phyloP scores from a whole-genome alignment of 2,113 vertebrate genomes.

The Lepisosteus oculatus region DNA sequence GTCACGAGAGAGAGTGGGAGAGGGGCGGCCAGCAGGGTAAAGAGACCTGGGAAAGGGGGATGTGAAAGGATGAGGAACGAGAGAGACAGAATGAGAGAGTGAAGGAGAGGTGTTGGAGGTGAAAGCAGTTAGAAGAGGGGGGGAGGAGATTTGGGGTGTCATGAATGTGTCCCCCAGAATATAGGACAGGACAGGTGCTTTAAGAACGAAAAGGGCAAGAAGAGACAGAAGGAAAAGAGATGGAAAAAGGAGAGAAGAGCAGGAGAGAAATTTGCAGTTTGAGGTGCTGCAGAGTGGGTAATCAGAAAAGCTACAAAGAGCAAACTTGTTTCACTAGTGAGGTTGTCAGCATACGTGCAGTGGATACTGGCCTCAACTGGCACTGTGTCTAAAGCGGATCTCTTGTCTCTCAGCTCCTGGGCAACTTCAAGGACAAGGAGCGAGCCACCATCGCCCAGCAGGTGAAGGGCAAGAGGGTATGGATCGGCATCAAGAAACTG shows the following conservation, averaged over 20 bases:
- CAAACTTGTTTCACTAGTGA: neutral
- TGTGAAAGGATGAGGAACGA: neutral
- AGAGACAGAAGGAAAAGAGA: no score
- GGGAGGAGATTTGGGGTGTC: no score
- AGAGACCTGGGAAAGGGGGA: neutral
- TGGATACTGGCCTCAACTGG: neutral
- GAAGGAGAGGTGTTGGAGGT: no score
- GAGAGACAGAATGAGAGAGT: no score
- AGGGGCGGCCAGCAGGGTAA: no score
- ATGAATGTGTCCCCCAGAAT: no score
- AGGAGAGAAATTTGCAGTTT: neutral
- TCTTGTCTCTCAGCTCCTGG: slow-evolving; percentile 73
- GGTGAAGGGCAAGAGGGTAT: slow-evolving; percentile 74
- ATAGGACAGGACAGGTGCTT: no score
- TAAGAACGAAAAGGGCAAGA: no score
- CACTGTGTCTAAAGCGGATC: neutral
- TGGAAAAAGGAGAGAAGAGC: neutral
- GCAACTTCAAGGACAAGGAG: slow-evolving; percentile 87
- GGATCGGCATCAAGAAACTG: slow-evolving; percentile 94
- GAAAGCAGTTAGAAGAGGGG: no score
- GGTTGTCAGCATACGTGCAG: neutral
- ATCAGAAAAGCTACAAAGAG: neutral
- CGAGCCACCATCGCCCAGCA: slow-evolving; percentile 76
- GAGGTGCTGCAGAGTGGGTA: neutral
- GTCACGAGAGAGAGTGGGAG: no score